A percentile compares a stretch with the other conserved stretches of the same genome.
Conservation (phyloP, 2,888 invertebrate species). For the Eilema depressum region DNA sequence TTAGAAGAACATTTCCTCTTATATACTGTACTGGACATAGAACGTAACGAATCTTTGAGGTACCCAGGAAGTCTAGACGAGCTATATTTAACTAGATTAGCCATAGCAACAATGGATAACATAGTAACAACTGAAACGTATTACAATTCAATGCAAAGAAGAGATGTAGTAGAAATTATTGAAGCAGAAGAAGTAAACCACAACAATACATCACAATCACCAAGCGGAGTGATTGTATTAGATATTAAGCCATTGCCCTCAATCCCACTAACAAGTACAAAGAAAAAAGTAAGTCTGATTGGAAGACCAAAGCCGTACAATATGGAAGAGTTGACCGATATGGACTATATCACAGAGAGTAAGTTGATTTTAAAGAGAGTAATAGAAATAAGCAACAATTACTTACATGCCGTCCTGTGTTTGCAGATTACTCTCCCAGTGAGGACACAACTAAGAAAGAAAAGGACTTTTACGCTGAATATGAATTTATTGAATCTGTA, state of each 20-base stretch:
- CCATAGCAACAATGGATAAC: slow-evolving; percentile 65
- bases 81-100: slow-evolving; percentile 71
- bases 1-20: slow-evolving; percentile 69
- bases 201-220: slow-evolving; percentile 12
- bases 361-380: slow-evolving; percentile 58
- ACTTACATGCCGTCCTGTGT: slow-evolving; percentile 58
- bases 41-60: slow-evolving; percentile 63
- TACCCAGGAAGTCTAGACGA: slow-evolving; percentile 70
- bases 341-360: slow-evolving; percentile 58
- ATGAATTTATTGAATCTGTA: slow-evolving; percentile 53
- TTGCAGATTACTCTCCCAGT: slow-evolving; percentile 63
- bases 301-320: slow-evolving; percentile 75
- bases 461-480: slow-evolving; percentile 65
- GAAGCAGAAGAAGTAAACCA: slow-evolving; percentile 25
- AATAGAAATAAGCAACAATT: slow-evolving; percentile 32
- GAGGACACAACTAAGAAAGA: slow-evolving; percentile 49
- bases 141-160: slow-evolving; percentile 61
- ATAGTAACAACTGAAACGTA: slow-evolving; percentile 46
- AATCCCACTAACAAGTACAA: slow-evolving; percentile 26
- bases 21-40: slow-evolving; percentile 70
- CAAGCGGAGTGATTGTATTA: neutral
- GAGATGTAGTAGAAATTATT: slow-evolving; percentile 55
- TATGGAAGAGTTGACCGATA: slow-evolving; percentile 65
- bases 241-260: slow-evolving; percentile 3
- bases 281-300: slow-evolving; percentile 57